Conservation (phyloP, 1,140 invertebrate genomes). For the Oryctes rhinoceros region DNA sequence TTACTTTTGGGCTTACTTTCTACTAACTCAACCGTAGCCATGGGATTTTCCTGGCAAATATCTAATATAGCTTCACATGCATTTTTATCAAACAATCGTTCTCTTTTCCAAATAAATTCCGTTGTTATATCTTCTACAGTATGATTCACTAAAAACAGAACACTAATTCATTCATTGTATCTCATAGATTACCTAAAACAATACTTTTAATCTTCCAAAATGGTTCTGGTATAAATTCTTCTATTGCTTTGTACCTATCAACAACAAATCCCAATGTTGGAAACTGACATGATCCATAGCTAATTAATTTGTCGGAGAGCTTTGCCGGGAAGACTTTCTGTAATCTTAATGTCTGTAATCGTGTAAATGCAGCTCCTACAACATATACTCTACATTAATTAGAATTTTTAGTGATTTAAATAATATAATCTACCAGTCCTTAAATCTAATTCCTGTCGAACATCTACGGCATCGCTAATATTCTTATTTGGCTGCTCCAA, state of each 20-base stretch:
- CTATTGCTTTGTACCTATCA: slow-evolving; percentile 89
- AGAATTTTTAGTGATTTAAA: slow-evolving; percentile 28
- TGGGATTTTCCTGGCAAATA: slow-evolving; percentile 77
- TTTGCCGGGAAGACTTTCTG: slow-evolving; percentile 84
- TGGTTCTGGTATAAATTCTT: slow-evolving; percentile 86
- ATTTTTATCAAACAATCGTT: slow-evolving; percentile 87
- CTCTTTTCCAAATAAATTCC: slow-evolving; percentile 91
- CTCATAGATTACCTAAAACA: slow-evolving; percentile 42
- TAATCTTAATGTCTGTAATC: slow-evolving; percentile 94
- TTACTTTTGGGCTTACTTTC: slow-evolving; percentile 92
- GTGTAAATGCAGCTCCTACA: slow-evolving; percentile 95
- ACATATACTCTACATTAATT: not conserved
- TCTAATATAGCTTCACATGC: slow-evolving; percentile 83
- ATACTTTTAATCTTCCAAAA: slow-evolving; percentile 93
- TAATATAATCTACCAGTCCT: slow-evolving; percentile 78
- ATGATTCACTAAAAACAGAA: slow-evolving; percentile 72
- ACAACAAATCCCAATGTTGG: slow-evolving; percentile 98
- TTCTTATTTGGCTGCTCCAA: slow-evolving; percentile 83
- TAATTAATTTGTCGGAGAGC: slow-evolving; percentile 83
- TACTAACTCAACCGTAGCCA: slow-evolving; percentile 83
- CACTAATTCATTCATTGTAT: slow-evolving; percentile 16
- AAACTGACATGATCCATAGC: slow-evolving; percentile 98
- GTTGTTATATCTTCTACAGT: slow-evolving; percentile 75
- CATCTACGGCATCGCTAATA: slow-evolving; percentile 94
- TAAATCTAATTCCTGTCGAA: slow-evolving; percentile 93